Conservation (phyloP, 2,113 vertebrate genomes). For the Peucedramus taeniatus region DNA sequence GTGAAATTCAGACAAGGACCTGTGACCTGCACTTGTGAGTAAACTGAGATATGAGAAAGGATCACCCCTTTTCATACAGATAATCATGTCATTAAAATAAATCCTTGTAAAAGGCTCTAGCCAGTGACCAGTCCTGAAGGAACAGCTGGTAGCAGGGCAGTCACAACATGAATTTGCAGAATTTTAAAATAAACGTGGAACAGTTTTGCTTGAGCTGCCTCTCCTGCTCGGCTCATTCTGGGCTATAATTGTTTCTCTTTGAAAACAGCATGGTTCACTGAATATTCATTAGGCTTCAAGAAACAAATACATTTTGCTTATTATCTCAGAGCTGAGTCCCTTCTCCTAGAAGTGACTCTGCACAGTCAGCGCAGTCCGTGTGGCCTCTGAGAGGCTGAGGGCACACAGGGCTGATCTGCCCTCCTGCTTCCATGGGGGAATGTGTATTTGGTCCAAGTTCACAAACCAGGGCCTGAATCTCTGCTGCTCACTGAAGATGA, state of each 20-base stretch:
- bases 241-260: background rate
- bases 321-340: background rate
- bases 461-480: background rate
- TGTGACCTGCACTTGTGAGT: background rate
- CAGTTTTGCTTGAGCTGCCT: background rate
- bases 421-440: background rate
- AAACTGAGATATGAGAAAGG: background rate
- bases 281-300: background rate
- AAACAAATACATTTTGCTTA: background rate
- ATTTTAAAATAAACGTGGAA: background rate
- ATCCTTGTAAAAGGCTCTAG: background rate
- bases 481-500: background rate
- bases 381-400: background rate
- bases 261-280: background rate
- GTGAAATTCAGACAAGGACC: background rate
- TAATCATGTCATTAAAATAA: background rate
- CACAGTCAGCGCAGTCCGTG: fast-evolving
- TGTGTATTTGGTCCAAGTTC: no score
- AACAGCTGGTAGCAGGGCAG: background rate
- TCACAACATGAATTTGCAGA: background rate
- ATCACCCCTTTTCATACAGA: background rate
- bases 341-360: background rate
- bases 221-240: background rate
- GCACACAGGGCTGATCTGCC: fast-evolving
- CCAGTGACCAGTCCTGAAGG: background rate